phyloP scores from a whole-genome alignment of 2,113 vertebrate species.

The Petrocephalus zakoni region DNA sequence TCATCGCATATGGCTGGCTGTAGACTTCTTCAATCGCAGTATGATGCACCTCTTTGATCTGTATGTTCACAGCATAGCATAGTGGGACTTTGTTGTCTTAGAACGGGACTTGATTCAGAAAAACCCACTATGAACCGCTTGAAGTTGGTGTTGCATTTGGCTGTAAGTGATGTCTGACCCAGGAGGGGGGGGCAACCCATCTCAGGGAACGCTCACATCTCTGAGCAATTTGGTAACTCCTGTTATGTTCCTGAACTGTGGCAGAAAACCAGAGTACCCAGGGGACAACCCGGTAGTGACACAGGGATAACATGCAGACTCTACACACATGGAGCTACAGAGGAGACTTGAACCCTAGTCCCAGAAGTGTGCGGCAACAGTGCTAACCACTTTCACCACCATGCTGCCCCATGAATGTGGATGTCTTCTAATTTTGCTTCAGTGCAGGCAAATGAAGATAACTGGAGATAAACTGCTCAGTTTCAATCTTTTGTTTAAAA shows the following conservation, averaged over 20 bases:
- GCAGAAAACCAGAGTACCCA: too few species aligned
- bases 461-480: not conserved
- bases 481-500: not conserved
- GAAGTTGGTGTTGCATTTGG: not conserved
- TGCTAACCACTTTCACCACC: too few species aligned
- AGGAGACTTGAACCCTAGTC: too few species aligned
- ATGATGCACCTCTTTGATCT: not conserved
- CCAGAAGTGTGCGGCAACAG: too few species aligned
- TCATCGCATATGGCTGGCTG: not conserved
- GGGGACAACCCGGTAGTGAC: too few species aligned
- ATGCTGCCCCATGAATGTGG: not conserved
- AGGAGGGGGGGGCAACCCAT: too few species aligned
- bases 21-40: not conserved
- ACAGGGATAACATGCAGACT: too few species aligned
- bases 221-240: too few species aligned
- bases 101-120: not conserved
- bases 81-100: not conserved
- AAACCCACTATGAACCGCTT: not conserved
- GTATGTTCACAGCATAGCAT: not conserved
- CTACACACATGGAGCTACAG: too few species aligned
- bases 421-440: not conserved
- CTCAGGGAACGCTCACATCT: too few species aligned
- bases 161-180: not conserved
- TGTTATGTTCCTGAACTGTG: too few species aligned
- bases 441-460: not conserved